Evolutionary conservation across 2,113 vertebrate species (phyloP).

Genomic region (Strix aluco): DNA sequence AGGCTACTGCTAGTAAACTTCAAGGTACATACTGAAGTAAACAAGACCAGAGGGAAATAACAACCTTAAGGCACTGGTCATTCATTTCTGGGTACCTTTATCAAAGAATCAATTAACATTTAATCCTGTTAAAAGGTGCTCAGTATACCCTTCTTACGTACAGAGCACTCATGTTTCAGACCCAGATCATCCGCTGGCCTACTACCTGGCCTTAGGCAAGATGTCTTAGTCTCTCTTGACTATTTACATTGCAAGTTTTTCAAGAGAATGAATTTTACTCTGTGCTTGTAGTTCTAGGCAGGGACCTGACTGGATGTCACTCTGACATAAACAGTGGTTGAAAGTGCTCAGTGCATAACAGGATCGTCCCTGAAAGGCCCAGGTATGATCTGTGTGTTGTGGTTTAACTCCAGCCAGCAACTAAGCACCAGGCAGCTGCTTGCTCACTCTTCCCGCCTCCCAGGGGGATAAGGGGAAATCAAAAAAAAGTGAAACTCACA

Average conservation of each 20-base stretch:
- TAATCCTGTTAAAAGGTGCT: background rate
- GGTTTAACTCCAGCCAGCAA: no score
- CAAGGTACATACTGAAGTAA: background rate
- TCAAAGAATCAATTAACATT: background rate
- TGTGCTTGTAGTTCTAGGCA: background rate
- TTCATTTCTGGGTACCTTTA: background rate
- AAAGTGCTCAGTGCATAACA: background rate
- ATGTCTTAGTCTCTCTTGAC: background rate
- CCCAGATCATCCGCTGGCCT: background rate
- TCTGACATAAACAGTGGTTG: background rate
- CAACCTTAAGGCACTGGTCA: background rate
- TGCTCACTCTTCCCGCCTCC: no score
- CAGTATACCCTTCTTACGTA: fast-evolving
- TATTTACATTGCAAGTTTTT: background rate
- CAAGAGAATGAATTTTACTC: background rate
- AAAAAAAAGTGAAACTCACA: no score
- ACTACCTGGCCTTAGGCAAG: background rate
- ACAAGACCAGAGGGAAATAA: background rate
- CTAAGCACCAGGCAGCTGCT: no score
- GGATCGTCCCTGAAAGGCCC: fast-evolving
- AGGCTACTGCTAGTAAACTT: background rate
- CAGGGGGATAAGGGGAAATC: no score
- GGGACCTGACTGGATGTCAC: background rate
- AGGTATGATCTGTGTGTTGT: background rate
- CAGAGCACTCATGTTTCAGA: background rate